Evolutionary conservation across 2,888 invertebrate species (phyloP).

Genomic region (Andrena fulva): DNA sequence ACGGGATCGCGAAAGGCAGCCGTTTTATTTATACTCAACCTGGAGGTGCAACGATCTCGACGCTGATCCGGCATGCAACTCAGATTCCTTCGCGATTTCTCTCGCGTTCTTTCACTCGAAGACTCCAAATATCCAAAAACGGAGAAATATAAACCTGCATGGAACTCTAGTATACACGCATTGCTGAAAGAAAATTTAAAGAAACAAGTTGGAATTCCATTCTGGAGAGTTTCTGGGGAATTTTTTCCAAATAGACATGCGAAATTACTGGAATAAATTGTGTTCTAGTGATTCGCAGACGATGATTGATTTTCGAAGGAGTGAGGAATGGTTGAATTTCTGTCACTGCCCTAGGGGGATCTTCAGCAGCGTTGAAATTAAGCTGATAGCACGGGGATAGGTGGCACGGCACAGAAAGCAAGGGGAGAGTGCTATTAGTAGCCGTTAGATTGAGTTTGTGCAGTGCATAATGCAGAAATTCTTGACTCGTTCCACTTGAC

Average conservation of each 20-base stretch:
- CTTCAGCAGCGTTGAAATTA: slow-evolving; percentile 11
- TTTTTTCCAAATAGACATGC: no score
- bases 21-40: slow-evolving; percentile 52
- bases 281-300: background rate
- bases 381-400: slow-evolving; percentile 3
- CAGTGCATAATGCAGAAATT: slow-evolving; percentile 61
- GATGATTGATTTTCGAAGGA: background rate
- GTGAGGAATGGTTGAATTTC: background rate
- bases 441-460: slow-evolving; percentile 38
- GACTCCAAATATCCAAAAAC: no score
- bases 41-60: slow-evolving; percentile 49
- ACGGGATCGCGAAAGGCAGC: slow-evolving; percentile 26
- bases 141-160: no score
- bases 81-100: background rate
- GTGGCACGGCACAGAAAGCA: slow-evolving; percentile 4
- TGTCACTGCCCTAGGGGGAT: background rate
- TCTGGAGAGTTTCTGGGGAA: no score
- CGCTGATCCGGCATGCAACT: background rate
- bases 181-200: no score
- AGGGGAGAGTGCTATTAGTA: slow-evolving; percentile 40
- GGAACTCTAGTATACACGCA: no score
- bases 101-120: background rate
- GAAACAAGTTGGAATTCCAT: no score
- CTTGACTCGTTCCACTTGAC: slow-evolving; percentile 59
- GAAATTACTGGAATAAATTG: no score